phyloP scores from a whole-genome alignment of 2,113 vertebrate species.

The Antennarius striatus region DNA sequence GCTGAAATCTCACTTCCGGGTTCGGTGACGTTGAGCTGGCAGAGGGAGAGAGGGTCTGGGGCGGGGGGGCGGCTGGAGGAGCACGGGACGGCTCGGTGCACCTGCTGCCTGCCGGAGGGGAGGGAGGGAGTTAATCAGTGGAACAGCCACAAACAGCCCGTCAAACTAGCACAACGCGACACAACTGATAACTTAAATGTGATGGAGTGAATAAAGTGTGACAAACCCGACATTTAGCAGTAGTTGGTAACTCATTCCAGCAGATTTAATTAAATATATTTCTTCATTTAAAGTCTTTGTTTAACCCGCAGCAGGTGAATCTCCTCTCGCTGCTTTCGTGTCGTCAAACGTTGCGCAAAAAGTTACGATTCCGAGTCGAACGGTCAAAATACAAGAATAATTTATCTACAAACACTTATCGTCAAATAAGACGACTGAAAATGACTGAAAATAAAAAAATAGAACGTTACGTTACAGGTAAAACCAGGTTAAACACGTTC shows the following conservation, averaged over 20 bases:
- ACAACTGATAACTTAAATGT: too few species aligned
- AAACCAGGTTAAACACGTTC: not conserved
- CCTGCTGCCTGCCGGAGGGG: constrained; percentile 18
- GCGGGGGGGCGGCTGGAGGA: constrained; percentile 20
- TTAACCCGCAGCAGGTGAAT: fast-evolving
- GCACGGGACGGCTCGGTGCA: constrained; percentile 19
- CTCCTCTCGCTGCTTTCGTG: not conserved
- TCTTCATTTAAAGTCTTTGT: too few species aligned
- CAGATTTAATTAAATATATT: not conserved
- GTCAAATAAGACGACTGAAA: not conserved
- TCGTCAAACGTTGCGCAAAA: too few species aligned
- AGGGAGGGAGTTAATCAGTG: too few species aligned
- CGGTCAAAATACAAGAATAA: too few species aligned
- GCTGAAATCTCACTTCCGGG: constrained; percentile 54
- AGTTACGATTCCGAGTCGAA: too few species aligned
- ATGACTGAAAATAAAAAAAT: fast-evolving
- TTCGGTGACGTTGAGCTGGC: not conserved
- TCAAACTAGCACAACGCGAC: too few species aligned
- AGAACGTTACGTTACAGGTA: not conserved
- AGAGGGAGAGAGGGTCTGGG: constrained; percentile 18
- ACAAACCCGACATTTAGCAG: too few species aligned
- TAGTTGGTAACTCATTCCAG: not conserved
- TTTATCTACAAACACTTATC: not conserved
- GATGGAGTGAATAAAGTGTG: too few species aligned
- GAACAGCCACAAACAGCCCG: too few species aligned